A percentile compares a stretch with the other conserved stretches of the same genome.
phyloP scores from a whole-genome alignment of 2,113 vertebrate genomes.

The Zapornia atra region DNA sequence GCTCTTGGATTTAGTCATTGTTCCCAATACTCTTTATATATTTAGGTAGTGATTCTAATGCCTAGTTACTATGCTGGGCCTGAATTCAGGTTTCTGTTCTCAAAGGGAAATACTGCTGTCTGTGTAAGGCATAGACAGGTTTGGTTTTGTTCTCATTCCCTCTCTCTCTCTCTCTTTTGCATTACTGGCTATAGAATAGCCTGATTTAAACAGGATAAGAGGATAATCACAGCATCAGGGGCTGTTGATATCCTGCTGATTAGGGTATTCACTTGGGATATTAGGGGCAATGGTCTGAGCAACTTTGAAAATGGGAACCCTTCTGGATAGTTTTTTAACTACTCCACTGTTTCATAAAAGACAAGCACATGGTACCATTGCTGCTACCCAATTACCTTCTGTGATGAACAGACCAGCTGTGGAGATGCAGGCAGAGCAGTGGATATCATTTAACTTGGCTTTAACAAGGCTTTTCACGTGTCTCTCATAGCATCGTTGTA shows the following conservation, averaged over 20 bases:
- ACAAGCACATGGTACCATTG: neutral
- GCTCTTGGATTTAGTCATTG: neutral
- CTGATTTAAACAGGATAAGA: neutral
- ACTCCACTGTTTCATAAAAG: neutral
- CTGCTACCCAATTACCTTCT: neutral
- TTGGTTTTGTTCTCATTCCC: neutral
- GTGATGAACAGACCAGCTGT: neutral
- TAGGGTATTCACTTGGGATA: neutral
- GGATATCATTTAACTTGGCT: neutral
- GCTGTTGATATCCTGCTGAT: neutral
- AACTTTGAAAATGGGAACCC: neutral
- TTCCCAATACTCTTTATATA: neutral
- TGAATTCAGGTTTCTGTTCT: neutral
- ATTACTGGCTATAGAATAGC: neutral
- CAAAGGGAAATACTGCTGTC: neutral
- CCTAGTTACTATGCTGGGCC: neutral
- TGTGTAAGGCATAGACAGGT: neutral
- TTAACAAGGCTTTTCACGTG: neutral
- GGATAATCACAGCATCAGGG: neutral
- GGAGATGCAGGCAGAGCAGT: neutral
- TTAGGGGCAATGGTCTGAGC: neutral
- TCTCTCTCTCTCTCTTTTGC: neutral
- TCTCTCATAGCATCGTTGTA: neutral
- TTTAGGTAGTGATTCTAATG: neutral
- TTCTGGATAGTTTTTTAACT: neutral